These are phyloP conservation scores for Sceloporus undulatus DNA, from an alignment of 2,113 vertebrate genomes.

Conservation along the genomic window DNA sequence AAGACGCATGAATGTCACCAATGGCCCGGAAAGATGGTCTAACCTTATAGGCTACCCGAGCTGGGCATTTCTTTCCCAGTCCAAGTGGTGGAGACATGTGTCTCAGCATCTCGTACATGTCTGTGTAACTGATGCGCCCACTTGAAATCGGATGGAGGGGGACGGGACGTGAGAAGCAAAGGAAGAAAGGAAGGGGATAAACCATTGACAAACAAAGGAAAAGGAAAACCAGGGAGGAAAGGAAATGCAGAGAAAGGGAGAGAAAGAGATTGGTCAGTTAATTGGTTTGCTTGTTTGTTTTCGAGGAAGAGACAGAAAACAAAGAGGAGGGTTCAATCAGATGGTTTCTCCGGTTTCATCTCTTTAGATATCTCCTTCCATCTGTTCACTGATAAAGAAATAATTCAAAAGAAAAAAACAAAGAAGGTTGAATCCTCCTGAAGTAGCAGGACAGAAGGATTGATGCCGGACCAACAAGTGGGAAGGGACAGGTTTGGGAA, in stretches of 20 bases:
- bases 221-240: slow-evolving; percentile 17
- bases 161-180: slow-evolving; percentile 22
- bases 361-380: slow-evolving; percentile 58
- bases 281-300: slow-evolving; percentile 77
- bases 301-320: slow-evolving; percentile 42
- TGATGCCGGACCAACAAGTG: slow-evolving; percentile 72
- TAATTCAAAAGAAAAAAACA: not conserved
- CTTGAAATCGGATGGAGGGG: slow-evolving; percentile 77
- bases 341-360: slow-evolving; percentile 55
- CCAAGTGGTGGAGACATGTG: slow-evolving; percentile 99
- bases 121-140: slow-evolving; percentile 98
- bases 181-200: slow-evolving; percentile 24
- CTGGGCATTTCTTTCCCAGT: slow-evolving; percentile 99
- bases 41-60: slow-evolving; percentile 98
- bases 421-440: slow-evolving; percentile 65
- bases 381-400: slow-evolving; percentile 21
- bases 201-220: slow-evolving; percentile 17
- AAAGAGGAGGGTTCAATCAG: slow-evolving; percentile 32
- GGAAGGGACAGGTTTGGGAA: slow-evolving; percentile 68
- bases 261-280: slow-evolving; percentile 88
- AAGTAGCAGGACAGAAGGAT: slow-evolving; percentile 70
- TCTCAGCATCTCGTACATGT: slow-evolving; percentile 99
- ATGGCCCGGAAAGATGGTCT: slow-evolving; percentile 76
- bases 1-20: slow-evolving; percentile 53
- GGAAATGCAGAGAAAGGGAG: not conserved